Base-by-base conservation (phyloP, 2,113 vertebrate genomes). In the Malurus melanocephalus region DNA sequence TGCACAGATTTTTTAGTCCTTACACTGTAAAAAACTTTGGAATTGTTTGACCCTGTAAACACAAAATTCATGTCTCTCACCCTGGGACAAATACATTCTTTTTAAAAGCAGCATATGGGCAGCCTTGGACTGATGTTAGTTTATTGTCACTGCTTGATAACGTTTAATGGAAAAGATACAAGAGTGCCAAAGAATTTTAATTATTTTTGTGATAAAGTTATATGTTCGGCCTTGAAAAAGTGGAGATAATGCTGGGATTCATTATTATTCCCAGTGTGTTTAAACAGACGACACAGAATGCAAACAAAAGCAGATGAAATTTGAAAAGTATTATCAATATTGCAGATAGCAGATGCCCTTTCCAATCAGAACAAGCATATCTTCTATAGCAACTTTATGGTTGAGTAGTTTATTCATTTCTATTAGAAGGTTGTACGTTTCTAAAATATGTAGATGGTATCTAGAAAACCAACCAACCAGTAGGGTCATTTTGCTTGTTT, bases 271-370 rank as follows among this genome's bases (percentile, higher is more conserved):
- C 98, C 98, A 97, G 98, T 98, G 98, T 99, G 99, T 99, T 99
- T 99, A 99, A 99, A 99, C 99, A 99, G 99, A 98, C 98, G 98
- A 98, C 98, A 97, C 98, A 98, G 98, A 99, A 99, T 98, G 98
- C 99, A 99, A 99, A 99, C 99, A 99, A 99, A 99, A 99, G 99
- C 99, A 99, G 98, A 99, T 99, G 99, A 99, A 99, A 99, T 99
- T 99, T 99, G 99, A 99, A 99, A 99, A 99, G 98, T 99, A 99
- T 99, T 99, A 99, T 99, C 99, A 99, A 99, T 99, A 99, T 98
- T 98, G 98, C 98, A 99, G 99, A 99, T 99, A 99, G 99, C 98
- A 98, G 98, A 98, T 99, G 99, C 98, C 98, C 99, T 99, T 99
- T 99, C 98, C 98, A 98, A 99, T 99, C 98, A 99, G 98, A 98